Conservation (phyloP, 1,140 invertebrate species). For the Ceratitis capitata region DNA sequence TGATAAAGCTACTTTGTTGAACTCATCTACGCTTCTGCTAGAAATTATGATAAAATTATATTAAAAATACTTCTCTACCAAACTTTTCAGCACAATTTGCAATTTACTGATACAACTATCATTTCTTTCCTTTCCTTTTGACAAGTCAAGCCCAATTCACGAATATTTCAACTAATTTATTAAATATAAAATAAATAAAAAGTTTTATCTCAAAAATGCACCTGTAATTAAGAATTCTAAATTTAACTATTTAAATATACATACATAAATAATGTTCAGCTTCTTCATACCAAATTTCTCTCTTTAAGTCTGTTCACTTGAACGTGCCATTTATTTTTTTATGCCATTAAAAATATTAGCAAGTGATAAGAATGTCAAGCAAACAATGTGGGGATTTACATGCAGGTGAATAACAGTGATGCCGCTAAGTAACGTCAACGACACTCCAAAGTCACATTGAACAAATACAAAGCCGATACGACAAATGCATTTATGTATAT, state of each 20-base stretch:
- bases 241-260: not conserved
- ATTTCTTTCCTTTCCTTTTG: no score
- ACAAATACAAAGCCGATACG: not conserved
- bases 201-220: not conserved
- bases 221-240: not conserved
- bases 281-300: no score
- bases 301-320: not conserved
- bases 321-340: not conserved
- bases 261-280: not conserved
- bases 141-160: no score
- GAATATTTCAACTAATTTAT: no score
- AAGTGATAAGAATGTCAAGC: no score
- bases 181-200: no score
- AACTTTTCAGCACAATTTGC: no score
- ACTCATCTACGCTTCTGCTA: no score
- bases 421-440: not conserved
- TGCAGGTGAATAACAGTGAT: not conserved
- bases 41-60: no score
- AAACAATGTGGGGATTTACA: not conserved
- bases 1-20: no score
- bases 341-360: slow-evolving; percentile 25
- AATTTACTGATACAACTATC: no score
- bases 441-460: slow-evolving; percentile 24
- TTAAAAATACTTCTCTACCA: no score
- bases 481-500: not conserved